Percentiles rank a stretch among this genome's conserved stretches.
These are phyloP conservation scores for Syritta pipiens DNA, from an alignment of 2,888 invertebrate genomes.

Conservation along the genomic window DNA sequence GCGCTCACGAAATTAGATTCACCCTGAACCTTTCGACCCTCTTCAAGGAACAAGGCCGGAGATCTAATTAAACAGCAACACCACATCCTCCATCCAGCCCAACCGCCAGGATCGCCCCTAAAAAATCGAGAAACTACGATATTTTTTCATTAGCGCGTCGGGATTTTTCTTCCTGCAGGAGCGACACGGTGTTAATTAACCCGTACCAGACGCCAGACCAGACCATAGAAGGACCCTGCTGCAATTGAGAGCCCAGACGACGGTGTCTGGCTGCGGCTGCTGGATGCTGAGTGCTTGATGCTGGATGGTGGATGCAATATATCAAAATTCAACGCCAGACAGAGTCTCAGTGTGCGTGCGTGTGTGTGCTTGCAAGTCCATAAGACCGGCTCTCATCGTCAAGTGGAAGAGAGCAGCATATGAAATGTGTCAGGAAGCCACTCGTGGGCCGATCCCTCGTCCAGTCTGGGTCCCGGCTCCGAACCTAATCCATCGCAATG, in stretches of 20 bases:
- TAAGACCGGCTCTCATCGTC: constrained; percentile 31
- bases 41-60: background rate
- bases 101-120: background rate
- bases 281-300: no score
- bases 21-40: constrained; percentile 3
- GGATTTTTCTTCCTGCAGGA: background rate
- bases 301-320: constrained; percentile 7
- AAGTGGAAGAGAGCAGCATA: constrained; percentile 44
- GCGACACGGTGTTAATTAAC: constrained; percentile 43
- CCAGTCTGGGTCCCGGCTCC: background rate
- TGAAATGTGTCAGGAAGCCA: constrained; percentile 52
- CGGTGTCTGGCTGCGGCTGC: constrained; percentile 14
- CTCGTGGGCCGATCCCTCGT: constrained; percentile 3
- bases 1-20: constrained; percentile 51
- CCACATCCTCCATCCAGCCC: background rate
- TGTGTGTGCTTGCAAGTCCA: no score
- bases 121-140: constrained; percentile 3
- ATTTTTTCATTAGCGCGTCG: constrained; percentile 31
- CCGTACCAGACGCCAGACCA: background rate
- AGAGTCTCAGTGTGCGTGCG: constrained; percentile 27
- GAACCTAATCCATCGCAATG: constrained; percentile 29
- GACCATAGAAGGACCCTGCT: no score
- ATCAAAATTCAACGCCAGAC: constrained; percentile 57
- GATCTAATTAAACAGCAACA: constrained; percentile 50
- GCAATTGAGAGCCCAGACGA: constrained; percentile 36